Percentiles rank a stretch among this genome's conserved stretches.
These are phyloP conservation scores for Acanthopleura granulata DNA, from an alignment of 2,888 invertebrate species.

Conservation along the genomic window DNA sequence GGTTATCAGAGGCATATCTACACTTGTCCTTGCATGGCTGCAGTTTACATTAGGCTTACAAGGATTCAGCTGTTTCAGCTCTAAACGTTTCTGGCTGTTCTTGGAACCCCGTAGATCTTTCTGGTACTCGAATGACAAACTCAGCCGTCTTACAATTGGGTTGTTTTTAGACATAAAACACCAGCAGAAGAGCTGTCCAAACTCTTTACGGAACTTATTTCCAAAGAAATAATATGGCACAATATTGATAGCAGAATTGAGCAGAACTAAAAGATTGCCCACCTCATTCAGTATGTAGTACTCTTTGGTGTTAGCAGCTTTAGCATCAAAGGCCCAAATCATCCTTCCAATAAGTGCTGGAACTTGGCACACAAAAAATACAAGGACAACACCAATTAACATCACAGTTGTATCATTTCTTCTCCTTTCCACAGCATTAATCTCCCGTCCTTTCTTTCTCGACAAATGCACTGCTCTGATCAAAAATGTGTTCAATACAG, in stretches of 20 bases:
- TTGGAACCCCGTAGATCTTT: not conserved
- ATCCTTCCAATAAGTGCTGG: conserved; percentile 68
- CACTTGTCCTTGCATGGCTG: not conserved
- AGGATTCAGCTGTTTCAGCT: not conserved
- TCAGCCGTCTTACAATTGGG: conserved; percentile 45
- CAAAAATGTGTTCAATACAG: conserved; percentile 65
- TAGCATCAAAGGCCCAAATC: conserved; percentile 62
- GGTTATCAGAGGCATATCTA: not conserved
- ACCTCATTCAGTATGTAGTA: conserved; percentile 65
- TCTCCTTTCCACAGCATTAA: conserved; percentile 63
- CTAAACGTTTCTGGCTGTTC: not conserved
- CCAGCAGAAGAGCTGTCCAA: conserved; percentile 63
- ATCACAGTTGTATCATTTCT: conserved; percentile 69
- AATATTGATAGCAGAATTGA: conserved; percentile 69
- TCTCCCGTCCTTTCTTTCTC: conserved; percentile 55
- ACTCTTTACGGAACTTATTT: conserved; percentile 63
- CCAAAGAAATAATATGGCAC: conserved; percentile 70
- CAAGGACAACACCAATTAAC: conserved; percentile 68
- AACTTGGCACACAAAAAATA: conserved; percentile 68
- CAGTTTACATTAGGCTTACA: not conserved
- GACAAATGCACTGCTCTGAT: conserved; percentile 65
- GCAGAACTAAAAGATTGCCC: conserved; percentile 65
- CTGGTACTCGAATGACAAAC: conserved; percentile 47
- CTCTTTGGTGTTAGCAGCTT: conserved; percentile 27
- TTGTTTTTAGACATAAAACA: conserved; percentile 54